These are phyloP conservation scores for Battus philenor DNA, from an alignment of 1,140 invertebrate species.

Conservation along the genomic window DNA sequence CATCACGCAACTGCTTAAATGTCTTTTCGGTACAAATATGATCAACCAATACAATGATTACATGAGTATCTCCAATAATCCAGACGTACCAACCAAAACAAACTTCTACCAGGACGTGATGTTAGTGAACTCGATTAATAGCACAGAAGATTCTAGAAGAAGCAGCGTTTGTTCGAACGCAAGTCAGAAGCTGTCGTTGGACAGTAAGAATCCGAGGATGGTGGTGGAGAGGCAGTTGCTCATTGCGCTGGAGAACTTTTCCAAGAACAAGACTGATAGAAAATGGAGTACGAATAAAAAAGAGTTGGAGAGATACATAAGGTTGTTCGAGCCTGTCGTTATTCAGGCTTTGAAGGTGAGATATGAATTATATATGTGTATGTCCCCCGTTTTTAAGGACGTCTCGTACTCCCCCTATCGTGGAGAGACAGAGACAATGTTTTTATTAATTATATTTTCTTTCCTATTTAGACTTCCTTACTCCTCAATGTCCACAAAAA, in stretches of 20 bases:
- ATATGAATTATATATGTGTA: no score
- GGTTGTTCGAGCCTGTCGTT: constrained; percentile 92
- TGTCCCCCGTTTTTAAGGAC: no score
- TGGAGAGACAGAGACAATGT: no score
- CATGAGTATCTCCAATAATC: constrained; percentile 43
- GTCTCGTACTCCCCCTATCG: no score
- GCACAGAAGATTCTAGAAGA: constrained; percentile 28
- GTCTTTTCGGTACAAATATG: constrained; percentile 88
- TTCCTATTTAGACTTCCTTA: no score
- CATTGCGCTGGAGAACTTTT: constrained; percentile 64
- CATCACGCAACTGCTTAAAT: constrained; percentile 89
- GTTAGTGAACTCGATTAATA: constrained; percentile 23
- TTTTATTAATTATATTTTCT: no score
- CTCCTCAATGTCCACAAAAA: no score
- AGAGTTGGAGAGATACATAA: constrained; percentile 86
- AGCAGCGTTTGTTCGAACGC: constrained; percentile 35
- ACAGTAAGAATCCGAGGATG: constrained; percentile 49
- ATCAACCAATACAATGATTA: constrained; percentile 79
- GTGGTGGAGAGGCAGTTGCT: constrained; percentile 50
- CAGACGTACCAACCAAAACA: neutral
- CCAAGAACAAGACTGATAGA: constrained; percentile 62
- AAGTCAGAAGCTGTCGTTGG: constrained; percentile 48
- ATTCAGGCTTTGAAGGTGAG: constrained; percentile 87
- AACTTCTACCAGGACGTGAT: constrained; percentile 47
- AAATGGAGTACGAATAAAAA: constrained; percentile 79